A percentile compares a stretch with the other conserved stretches of the same genome.
Evolutionary conservation across 1,140 invertebrate genomes (phyloP).

Genomic region (Tribolium castaneum): DNA sequence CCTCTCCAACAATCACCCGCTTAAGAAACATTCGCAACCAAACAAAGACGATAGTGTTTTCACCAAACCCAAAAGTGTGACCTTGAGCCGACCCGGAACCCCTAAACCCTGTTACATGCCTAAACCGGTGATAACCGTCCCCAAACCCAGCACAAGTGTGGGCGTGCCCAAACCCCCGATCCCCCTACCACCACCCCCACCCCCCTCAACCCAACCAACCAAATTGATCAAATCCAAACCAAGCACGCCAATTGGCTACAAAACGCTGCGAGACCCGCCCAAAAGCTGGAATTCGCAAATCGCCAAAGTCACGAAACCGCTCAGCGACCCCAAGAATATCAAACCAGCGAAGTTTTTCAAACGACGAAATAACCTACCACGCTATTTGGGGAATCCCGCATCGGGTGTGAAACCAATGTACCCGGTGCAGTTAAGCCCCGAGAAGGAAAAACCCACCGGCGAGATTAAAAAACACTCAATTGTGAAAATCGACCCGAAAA

Average conservation of each 20-base stretch:
- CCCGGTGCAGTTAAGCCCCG: slow-evolving; percentile 61
- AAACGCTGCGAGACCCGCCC: slow-evolving; percentile 69
- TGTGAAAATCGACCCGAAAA: slow-evolving; percentile 74
- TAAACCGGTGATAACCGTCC: slow-evolving; percentile 55
- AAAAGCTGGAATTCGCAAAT: slow-evolving; percentile 72
- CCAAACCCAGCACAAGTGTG: slow-evolving; percentile 41
- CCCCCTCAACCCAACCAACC: slow-evolving; percentile 46
- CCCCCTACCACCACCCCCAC: slow-evolving; percentile 35
- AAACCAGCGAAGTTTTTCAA: slow-evolving; percentile 71
- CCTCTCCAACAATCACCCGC: slow-evolving; percentile 62
- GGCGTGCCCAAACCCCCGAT: not conserved
- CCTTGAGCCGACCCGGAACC: slow-evolving; percentile 12
- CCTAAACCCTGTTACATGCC: slow-evolving; percentile 54
- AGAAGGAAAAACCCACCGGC: slow-evolving; percentile 56
- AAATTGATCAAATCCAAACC: slow-evolving; percentile 59
- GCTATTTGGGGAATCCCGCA: slow-evolving; percentile 71
- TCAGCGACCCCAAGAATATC: slow-evolving; percentile 46
- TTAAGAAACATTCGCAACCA: slow-evolving; percentile 60
- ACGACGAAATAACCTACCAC: slow-evolving; percentile 68
- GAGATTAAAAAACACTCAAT: slow-evolving; percentile 63
- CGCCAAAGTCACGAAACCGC: slow-evolving; percentile 62
- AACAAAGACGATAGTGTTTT: slow-evolving; percentile 28
- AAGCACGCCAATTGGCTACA: slow-evolving; percentile 65
- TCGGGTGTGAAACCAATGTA: slow-evolving; percentile 74
- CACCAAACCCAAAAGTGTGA: slow-evolving; percentile 43